Evolutionary conservation across 2,113 vertebrate species (phyloP).

Genomic region (Carettochelys insculpta): DNA sequence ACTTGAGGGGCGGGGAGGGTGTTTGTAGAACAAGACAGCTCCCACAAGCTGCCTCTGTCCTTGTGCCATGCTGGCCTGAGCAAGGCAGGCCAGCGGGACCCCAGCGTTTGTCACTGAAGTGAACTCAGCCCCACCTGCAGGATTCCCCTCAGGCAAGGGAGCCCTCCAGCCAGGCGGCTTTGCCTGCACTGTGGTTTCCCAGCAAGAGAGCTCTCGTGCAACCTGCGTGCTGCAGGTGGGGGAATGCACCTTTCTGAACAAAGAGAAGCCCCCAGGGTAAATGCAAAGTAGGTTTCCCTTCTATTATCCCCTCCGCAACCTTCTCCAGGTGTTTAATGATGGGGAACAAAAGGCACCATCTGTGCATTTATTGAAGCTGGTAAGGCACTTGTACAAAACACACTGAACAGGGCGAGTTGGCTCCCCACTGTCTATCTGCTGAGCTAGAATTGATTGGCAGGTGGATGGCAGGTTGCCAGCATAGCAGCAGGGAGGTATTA

Average conservation of each 20-base stretch:
- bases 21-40: background rate
- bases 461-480: background rate
- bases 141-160: background rate
- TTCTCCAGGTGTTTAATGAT: background rate
- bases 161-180: background rate
- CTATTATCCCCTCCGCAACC: accelerated
- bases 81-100: background rate
- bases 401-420: background rate
- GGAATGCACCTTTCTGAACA: background rate
- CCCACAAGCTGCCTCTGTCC: background rate
- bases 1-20: background rate
- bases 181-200: background rate
- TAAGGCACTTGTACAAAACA: background rate
- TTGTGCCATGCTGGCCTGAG: background rate
- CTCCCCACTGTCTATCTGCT: too few species aligned
- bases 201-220: too few species aligned
- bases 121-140: background rate
- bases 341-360: background rate
- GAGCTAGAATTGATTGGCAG: background rate
- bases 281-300: background rate
- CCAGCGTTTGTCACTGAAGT: background rate
- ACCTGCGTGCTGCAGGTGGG: too few species aligned
- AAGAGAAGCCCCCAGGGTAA: background rate
- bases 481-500: background rate
- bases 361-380: background rate